Percentiles rank a stretch among this genome's conserved stretches.
These are phyloP conservation scores for Brassicogethes aeneus DNA, from an alignment of 2,888 invertebrate species.

Conservation along the genomic window DNA sequence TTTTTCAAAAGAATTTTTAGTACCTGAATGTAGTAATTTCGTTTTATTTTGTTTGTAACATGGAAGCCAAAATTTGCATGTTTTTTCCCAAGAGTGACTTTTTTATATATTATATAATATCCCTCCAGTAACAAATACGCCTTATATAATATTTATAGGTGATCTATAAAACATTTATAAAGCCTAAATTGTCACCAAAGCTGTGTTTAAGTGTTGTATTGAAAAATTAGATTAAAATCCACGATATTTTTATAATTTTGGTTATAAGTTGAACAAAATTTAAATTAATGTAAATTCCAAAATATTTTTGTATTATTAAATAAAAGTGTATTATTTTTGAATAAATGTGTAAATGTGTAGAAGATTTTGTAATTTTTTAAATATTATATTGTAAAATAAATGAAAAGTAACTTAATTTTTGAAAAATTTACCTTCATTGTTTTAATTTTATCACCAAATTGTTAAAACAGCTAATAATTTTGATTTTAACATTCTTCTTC, in stretches of 20 bases:
- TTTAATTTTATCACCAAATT: constrained; percentile 9
- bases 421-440: constrained; percentile 16
- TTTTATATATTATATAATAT: constrained; percentile 7
- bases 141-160: constrained; percentile 9
- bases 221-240: no score
- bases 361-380: constrained; percentile 23
- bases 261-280: no score
- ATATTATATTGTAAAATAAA: constrained; percentile 38
- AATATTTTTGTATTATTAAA: no score
- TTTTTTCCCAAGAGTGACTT: constrained; percentile 38
- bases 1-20: constrained; percentile 17
- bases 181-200: no score
- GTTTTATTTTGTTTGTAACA: constrained; percentile 2
- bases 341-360: constrained; percentile 10
- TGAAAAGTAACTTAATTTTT: constrained; percentile 24
- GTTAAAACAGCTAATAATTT: constrained; percentile 9
- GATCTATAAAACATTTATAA: no score
- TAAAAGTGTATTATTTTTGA: no score
- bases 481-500: neutral
- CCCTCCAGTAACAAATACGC: no score
- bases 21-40: constrained; percentile 5
- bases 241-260: no score
- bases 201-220: no score
- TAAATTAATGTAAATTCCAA: no score
- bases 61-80: constrained; percentile 3